A percentile compares a stretch with the other conserved stretches of the same genome.
Evolutionary conservation across 2,113 vertebrate genomes (phyloP).

Genomic region (Amblyornis subalaris): DNA sequence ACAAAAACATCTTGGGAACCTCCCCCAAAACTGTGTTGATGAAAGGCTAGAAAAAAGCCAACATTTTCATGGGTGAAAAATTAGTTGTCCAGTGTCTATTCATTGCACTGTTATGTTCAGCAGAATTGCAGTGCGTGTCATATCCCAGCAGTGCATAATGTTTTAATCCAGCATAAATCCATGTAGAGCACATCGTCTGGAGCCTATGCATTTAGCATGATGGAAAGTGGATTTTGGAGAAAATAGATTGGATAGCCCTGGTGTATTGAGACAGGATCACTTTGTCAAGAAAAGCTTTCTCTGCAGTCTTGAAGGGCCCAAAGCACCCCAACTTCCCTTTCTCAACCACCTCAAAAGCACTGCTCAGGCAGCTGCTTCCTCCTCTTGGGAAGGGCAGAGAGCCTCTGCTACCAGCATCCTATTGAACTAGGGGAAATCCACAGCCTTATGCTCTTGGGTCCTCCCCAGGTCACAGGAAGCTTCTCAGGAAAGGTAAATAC

Average conservation of each 20-base stretch:
- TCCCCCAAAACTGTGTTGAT: not conserved
- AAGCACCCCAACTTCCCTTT: not conserved
- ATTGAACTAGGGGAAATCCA: not conserved
- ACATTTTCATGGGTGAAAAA: not conserved
- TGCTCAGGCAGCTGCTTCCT: not conserved
- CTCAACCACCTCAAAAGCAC: not conserved
- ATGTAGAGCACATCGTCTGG: not conserved
- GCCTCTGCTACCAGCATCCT: not conserved
- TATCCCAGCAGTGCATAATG: not conserved
- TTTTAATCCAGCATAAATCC: not conserved
- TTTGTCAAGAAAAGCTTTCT: not conserved
- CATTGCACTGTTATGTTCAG: rapidly evolving
- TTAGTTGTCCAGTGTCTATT: not conserved
- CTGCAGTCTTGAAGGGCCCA: not conserved
- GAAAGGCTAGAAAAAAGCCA: not conserved
- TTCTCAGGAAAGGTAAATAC: not conserved
- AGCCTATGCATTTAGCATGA: not conserved
- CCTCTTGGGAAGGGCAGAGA: not conserved
- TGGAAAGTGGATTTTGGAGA: not conserved
- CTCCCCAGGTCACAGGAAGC: not conserved
- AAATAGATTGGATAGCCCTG: not conserved
- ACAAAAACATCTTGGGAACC: not conserved
- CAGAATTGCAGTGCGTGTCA: rapidly evolving
- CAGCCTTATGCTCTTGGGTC: not conserved
- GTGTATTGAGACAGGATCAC: not conserved